Evolutionary conservation across 2,888 invertebrate species (phyloP), one percentile per base, ranked within the genome.

Genomic region (Chloromyia formosa): DNA sequence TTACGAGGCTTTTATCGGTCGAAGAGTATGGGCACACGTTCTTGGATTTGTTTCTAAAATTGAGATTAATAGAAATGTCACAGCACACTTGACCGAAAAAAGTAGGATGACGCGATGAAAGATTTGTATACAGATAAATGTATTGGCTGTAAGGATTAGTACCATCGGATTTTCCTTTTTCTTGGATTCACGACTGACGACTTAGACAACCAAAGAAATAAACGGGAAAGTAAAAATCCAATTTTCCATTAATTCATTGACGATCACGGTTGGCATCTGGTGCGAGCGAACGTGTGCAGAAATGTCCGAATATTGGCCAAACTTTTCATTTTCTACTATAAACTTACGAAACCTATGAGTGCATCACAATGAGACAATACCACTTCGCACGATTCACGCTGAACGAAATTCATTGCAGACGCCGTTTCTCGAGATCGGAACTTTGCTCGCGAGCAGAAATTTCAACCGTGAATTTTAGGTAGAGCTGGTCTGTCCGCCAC

Each of bases 241-340:
- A 58, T 56, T 71, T 71, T 69, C 35, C 56, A 58, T 71, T 58
- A 66, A 42, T 66, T 66, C 49, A 49, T 20, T 22, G 22, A 49
- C 49, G 62, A 42, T 45, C 35, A 58, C 53, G 35, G 35, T 16
- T 23, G 69, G 56, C 58, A 71, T 71, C 56, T 14, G 56, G 56
- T 58, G 58, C 56, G 71, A 58, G 56, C 40, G 56, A 56, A 40
- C 20, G 16, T 35, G 71, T 71, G 56, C 71, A 71, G 56, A 20
- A 58, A 56, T 56, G 56, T 56, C 69, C 54, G 54, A 54, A 16
- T 71, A 23, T 71, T 40, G 3, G 54, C 16, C 53, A 35, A 69
- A 14, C 23, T 53, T 69, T 71, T 71, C 71, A 71, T 71, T 71
- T 56, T 71, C 56, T 35, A 58, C 71, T 71, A 71, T 71, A 40